Conservation (phyloP, 2,113 vertebrate genomes). For the Micronisus gabar region DNA sequence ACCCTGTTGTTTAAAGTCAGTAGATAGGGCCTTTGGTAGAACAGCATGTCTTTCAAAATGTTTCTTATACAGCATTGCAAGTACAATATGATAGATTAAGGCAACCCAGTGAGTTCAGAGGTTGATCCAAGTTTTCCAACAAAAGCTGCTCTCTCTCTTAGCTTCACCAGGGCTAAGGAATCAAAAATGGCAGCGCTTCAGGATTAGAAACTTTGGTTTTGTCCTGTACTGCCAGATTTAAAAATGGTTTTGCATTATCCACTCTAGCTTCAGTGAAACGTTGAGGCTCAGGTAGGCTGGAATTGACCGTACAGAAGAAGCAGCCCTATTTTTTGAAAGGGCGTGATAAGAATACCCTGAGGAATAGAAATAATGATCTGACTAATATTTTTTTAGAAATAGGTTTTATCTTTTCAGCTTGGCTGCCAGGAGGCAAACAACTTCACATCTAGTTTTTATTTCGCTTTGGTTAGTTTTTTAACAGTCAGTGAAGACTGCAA, state of each 20-base stretch:
- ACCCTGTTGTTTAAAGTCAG: neutral
- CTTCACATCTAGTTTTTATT: neutral
- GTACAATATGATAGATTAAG: neutral
- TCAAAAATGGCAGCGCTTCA: neutral
- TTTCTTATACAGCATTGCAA: neutral
- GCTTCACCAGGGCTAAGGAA: neutral
- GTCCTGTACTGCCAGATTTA: neutral
- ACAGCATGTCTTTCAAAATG: fast-evolving
- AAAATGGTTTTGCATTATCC: neutral
- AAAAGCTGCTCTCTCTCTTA: neutral
- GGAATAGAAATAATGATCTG: neutral
- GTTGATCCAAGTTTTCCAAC: neutral
- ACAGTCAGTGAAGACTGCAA: neutral
- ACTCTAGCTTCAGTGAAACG: neutral
- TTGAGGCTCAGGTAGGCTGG: neutral
- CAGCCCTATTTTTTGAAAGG: neutral
- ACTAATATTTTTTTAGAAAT: neutral
- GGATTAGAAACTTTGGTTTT: neutral
- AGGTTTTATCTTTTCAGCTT: neutral
- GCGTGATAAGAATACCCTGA: neutral
- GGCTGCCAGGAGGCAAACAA: neutral
- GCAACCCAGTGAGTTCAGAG: neutral
- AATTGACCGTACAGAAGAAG: neutral
- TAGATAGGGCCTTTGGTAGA: neutral
- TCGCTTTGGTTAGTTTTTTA: neutral